Evolutionary conservation across 2,888 invertebrate genomes (phyloP).

Genomic region (Caenorhabditis parvicauda): DNA sequence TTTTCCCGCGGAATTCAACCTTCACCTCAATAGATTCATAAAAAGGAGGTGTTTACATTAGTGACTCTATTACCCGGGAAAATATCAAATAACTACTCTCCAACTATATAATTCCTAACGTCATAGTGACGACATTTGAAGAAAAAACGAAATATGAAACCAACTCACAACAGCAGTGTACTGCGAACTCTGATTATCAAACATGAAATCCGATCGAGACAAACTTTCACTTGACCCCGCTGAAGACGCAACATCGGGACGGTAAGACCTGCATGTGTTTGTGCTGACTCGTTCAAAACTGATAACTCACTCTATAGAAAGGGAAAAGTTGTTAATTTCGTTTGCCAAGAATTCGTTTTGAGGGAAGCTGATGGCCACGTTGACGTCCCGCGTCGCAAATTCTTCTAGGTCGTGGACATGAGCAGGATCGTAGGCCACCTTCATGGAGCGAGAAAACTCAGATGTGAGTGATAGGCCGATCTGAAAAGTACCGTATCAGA

Average conservation of each 20-base stretch:
- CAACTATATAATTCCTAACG: no score
- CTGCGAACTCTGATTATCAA: no score
- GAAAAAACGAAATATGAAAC: no score
- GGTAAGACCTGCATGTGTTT: slow-evolving; percentile 15
- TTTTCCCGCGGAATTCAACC: no score
- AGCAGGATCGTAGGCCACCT: slow-evolving; percentile 8
- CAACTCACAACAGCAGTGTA: no score
- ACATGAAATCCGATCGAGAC: not conserved
- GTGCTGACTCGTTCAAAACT: not conserved
- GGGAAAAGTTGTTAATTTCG: slow-evolving; percentile 13
- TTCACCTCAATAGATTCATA: no score
- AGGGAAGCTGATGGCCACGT: slow-evolving; percentile 17
- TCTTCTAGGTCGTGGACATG: slow-evolving; percentile 19
- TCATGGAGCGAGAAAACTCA: slow-evolving; percentile 20
- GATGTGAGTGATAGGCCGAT: slow-evolving; percentile 12
- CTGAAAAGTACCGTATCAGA: no score
- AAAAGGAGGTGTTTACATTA: no score
- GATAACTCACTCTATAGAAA: slow-evolving; percentile 15
- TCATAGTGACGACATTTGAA: no score
- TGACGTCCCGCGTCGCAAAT: slow-evolving; percentile 7
- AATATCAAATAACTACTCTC: no score
- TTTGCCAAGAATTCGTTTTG: slow-evolving; percentile 11
- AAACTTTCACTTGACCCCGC: not conserved
- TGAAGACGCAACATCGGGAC: slow-evolving; percentile 21
- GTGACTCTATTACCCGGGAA: no score